Conservation (phyloP, 2,797 vertebrate genomes). For the Hoplostethus atlanticus region DNA sequence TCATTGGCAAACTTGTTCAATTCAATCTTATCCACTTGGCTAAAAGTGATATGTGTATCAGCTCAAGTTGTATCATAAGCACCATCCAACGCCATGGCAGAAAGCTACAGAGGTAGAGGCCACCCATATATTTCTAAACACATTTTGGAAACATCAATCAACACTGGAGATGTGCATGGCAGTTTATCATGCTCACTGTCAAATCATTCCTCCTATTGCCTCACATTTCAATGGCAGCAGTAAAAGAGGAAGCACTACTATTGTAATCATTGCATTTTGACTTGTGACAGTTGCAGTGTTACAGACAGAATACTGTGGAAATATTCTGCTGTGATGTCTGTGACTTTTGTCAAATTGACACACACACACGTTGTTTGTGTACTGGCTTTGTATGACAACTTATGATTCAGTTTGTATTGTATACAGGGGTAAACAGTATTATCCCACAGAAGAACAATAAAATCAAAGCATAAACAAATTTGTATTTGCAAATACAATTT, state of each 20-base stretch:
- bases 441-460: not conserved
- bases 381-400: conserved; percentile 21
- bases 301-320: conserved; percentile 19
- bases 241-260: not conserved
- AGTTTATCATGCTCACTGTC: conserved; percentile 43
- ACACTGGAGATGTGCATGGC: conserved; percentile 38
- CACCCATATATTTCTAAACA: conserved; percentile 21
- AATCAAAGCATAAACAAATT: conserved; percentile 6
- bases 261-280: conserved; percentile 24
- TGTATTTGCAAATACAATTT: conserved; percentile 4
- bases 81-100: conserved; percentile 31
- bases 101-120: conserved; percentile 21
- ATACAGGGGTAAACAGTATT: not conserved
- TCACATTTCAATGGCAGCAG: conserved; percentile 23
- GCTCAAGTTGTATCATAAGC: conserved; percentile 41
- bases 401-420: not conserved
- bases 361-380: conserved; percentile 1
- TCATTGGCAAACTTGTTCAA: not conserved
- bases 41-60: conserved; percentile 9
- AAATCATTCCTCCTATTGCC: conserved; percentile 30
- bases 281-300: not conserved
- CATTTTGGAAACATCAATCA: conserved; percentile 35
- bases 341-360: conserved; percentile 8
- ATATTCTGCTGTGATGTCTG: conserved; percentile 12
- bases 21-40: not conserved